phyloP scores from a whole-genome alignment of 2,888 invertebrate genomes.

The Melanostoma mellinum region DNA sequence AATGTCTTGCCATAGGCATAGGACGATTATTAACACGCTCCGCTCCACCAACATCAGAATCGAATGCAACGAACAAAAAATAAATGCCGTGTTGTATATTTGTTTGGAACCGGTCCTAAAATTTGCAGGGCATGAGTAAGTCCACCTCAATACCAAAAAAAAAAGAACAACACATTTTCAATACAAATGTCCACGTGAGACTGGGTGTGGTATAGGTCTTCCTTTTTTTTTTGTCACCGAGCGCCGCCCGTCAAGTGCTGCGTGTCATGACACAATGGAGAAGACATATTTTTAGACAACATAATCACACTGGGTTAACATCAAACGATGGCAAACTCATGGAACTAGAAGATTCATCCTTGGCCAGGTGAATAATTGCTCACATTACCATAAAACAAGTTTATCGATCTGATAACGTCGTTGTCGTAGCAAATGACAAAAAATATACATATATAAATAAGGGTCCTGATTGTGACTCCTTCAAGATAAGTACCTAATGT shows the following conservation, averaged over 20 bases:
- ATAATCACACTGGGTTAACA: constrained; percentile 29
- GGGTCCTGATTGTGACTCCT: constrained; percentile 39
- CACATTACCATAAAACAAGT: constrained; percentile 64
- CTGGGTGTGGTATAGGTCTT: constrained; percentile 61
- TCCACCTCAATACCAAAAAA: neutral
- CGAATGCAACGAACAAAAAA: no score
- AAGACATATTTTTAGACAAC: constrained; percentile 55
- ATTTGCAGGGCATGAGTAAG: no score
- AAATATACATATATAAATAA: constrained; percentile 49
- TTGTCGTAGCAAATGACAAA: constrained; percentile 49
- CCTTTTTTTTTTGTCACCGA: neutral
- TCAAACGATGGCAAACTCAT: constrained; percentile 45
- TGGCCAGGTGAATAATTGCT: constrained; percentile 58
- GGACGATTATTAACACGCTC: no score
- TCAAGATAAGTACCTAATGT: constrained; percentile 35
- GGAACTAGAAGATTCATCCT: constrained; percentile 49
- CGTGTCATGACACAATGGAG: constrained; percentile 39
- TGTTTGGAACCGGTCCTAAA: no score
- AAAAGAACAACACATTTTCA: constrained; percentile 11
- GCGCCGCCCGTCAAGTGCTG: neutral
- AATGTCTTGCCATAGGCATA: no score
- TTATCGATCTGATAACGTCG: constrained; percentile 50
- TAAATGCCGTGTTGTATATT: no score
- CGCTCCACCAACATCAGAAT: no score
- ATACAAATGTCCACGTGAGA: constrained; percentile 60